Evolutionary conservation across 2,797 vertebrate genomes (phyloP).

Genomic region (Cynodonichthys magdalenae): DNA sequence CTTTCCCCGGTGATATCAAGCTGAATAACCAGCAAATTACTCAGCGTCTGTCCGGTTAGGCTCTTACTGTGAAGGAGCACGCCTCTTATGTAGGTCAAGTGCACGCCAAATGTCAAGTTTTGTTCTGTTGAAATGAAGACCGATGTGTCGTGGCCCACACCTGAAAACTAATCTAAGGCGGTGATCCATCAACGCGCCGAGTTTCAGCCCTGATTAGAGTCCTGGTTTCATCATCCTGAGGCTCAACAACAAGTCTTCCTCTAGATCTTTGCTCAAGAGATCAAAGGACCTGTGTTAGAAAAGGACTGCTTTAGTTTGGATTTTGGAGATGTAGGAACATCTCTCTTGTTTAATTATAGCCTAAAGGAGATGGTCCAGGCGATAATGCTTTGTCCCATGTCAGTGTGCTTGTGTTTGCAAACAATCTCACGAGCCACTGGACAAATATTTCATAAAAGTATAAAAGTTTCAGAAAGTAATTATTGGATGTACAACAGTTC

Average conservation of each 20-base stretch:
- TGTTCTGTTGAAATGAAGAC: conserved; percentile 66
- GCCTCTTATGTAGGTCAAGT: conserved; percentile 63
- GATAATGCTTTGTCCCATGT: no score
- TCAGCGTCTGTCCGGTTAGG: conserved; percentile 46
- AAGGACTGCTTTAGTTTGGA: conserved; percentile 39
- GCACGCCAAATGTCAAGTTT: conserved; percentile 66
- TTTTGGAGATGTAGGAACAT: conserved; percentile 45
- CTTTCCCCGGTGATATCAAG: conserved; percentile 25
- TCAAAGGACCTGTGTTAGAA: conserved; percentile 60
- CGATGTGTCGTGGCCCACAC: conserved; percentile 68
- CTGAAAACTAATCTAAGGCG: conserved; percentile 60
- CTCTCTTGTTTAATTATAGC: neutral
- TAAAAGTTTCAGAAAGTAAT: no score
- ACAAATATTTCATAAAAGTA: no score
- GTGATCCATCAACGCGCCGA: conserved; percentile 66
- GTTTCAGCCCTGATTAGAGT: conserved; percentile 52
- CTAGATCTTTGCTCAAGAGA: conserved; percentile 50
- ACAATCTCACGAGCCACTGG: no score
- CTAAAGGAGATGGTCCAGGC: no score
- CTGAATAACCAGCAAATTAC: conserved; percentile 33
- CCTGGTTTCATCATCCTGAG: conserved; percentile 60
- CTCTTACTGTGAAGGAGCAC: conserved; percentile 42
- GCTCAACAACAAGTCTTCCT: conserved; percentile 50
- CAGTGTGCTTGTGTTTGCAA: no score
- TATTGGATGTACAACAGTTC: no score